Base-by-base conservation (phyloP, 1,140 invertebrate species). In the Armadillidium nasatum region DNA sequence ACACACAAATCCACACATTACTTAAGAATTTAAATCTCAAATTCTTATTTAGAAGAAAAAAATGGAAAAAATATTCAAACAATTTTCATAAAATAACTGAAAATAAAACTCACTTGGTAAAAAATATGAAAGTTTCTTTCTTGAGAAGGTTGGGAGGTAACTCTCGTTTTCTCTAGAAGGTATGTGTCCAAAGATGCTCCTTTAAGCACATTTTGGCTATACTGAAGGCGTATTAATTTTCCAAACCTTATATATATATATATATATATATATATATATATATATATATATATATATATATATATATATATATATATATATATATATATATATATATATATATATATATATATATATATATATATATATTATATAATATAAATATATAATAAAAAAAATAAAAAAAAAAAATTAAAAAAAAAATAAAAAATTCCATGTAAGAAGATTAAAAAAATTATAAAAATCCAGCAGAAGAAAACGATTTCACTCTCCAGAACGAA, bases 111-210 rank as follows among this genome's bases (percentile, higher is more conserved):
- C 15, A 81, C 79, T 85, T 97, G 94, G 85, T 97, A 96, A 85
- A 98, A 98, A 76, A 97, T 93, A 83, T 98, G 96, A 86, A 96
- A 98, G 85, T 96, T 98, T 45, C 94, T 87, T 83, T 98, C 95
- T 0, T 93, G 92, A 4, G 86, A 82, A 77, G 89, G 90, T 84
- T 97, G 95, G 83, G 90, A 89, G 15, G 97, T 91, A 0, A 97
- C 94, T 77, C 95, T 88, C 0, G 94, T 95, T 83, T 97, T 97
- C 86, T 97, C 96, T 79, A 98, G 85, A 15, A 98, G 87, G 83
- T 96, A 96, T 84, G 77, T 81, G 66, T 81, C 80, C 60, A 81
- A 78, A 22, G 74, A 60, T 10, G 80, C 80, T 19, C 80, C 80
- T n/a, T 75, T 69, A 44, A 81, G 13, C 21, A 73, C 72, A 3